These are phyloP conservation scores for Actinernus sp. DNA, from an alignment of 92 coral and sea anemone species.

Conservation along the genomic window DNA sequence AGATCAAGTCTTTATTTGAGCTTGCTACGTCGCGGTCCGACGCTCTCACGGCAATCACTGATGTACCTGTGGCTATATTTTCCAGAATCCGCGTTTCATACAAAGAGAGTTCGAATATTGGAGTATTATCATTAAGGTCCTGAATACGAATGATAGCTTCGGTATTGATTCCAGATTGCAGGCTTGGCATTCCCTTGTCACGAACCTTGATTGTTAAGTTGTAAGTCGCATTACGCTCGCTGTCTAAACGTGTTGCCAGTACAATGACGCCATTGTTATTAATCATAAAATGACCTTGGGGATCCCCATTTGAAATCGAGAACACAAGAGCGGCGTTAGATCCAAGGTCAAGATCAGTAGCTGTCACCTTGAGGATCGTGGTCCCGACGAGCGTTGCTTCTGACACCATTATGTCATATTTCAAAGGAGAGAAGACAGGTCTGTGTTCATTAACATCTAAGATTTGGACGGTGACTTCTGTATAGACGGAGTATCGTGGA, in stretches of 20 bases:
- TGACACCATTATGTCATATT: slow-evolving; percentile 32
- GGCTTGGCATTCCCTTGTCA: slow-evolving; percentile 44
- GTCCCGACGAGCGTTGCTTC: slow-evolving; percentile 41
- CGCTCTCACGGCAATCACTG: slow-evolving; percentile 58
- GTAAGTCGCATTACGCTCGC: slow-evolving; percentile 21
- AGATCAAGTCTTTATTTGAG: slow-evolving; percentile 14
- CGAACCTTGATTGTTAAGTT: slow-evolving; percentile 31
- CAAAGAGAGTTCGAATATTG: slow-evolving; percentile 48
- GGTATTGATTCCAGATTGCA: slow-evolving; percentile 16
- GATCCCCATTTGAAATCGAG: slow-evolving; percentile 33
- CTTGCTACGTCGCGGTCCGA: slow-evolving; percentile 19
- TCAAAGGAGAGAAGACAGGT: slow-evolving; percentile 45
- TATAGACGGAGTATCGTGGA: slow-evolving; percentile 31
- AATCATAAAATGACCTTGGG: slow-evolving; percentile 29
- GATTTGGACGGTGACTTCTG: slow-evolving; percentile 30
- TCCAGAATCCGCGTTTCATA: slow-evolving; percentile 48
- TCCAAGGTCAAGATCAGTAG: slow-evolving; percentile 51
- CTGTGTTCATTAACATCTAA: slow-evolving; percentile 66
- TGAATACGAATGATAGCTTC: slow-evolving; percentile 11
- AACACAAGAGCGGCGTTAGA: slow-evolving; percentile 36
- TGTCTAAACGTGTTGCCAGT: slow-evolving; percentile 25
- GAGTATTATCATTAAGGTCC: slow-evolving; percentile 52
- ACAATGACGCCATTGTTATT: slow-evolving; percentile 27
- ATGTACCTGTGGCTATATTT: slow-evolving; percentile 9
- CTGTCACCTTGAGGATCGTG: slow-evolving; percentile 30